Evolutionary conservation across 1,140 invertebrate genomes (phyloP).

Genomic region (Subanguina moxae): DNA sequence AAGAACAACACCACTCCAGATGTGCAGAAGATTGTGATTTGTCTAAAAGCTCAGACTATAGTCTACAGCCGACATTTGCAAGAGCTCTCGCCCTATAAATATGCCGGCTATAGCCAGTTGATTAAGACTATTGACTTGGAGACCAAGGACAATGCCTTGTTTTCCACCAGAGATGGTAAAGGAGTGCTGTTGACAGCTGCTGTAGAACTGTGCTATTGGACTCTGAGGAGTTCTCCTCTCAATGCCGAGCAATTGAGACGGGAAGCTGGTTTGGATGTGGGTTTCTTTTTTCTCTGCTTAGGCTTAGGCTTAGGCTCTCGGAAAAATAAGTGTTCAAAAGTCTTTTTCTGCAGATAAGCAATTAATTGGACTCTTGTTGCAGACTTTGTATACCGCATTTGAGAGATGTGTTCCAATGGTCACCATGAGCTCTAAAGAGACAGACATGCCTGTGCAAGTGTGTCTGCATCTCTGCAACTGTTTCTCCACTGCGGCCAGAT

Average conservation of each 20-base stretch:
- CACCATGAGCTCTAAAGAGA: slow-evolving; percentile 63
- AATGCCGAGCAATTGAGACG: slow-evolving; percentile 94
- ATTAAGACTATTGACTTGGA: slow-evolving; percentile 92
- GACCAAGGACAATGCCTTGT: slow-evolving; percentile 85
- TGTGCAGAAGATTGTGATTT: slow-evolving; percentile 79
- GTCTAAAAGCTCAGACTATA: slow-evolving; percentile 90
- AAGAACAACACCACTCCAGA: slow-evolving; percentile 71
- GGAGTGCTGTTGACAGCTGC: slow-evolving; percentile 81
- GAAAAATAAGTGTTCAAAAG: too few species aligned
- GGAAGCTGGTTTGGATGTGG: slow-evolving; percentile 82
- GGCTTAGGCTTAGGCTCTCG: too few species aligned
- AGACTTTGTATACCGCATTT: slow-evolving; percentile 52
- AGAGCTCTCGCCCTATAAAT: slow-evolving; percentile 90
- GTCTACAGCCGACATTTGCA: slow-evolving; percentile 65
- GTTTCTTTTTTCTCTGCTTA: not conserved
- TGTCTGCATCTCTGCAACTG: slow-evolving; percentile 84
- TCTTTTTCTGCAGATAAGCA: too few species aligned
- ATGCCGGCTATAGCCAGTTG: slow-evolving; percentile 94
- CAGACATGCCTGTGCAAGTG: slow-evolving; percentile 82
- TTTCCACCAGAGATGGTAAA: slow-evolving; percentile 70
- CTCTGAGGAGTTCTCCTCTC: slow-evolving; percentile 87
- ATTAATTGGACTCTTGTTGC: slow-evolving; percentile 7
- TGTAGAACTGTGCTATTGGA: slow-evolving; percentile 89
- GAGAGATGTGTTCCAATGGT: slow-evolving; percentile 55
- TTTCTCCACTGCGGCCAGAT: slow-evolving; percentile 88